phyloP scores from a whole-genome alignment of 1,140 invertebrate genomes.

The Fopius arisanus region DNA sequence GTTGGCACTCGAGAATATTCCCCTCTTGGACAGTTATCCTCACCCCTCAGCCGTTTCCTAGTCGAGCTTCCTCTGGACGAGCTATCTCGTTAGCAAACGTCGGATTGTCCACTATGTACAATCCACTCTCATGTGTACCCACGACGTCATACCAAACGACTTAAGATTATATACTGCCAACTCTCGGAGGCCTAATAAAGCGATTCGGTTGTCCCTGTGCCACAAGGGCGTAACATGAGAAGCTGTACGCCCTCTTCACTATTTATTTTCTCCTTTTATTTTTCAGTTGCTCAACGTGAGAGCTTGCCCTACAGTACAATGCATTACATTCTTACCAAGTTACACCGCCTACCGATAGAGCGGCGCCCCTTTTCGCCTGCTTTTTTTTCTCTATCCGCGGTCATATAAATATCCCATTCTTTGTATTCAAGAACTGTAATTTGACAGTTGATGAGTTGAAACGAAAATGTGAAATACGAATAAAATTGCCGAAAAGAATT shows the following conservation, averaged over 20 bases:
- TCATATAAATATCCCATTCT: not conserved
- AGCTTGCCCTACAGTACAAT: not conserved
- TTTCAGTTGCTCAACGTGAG: not conserved
- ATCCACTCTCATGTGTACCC: not conserved
- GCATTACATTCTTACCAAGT: conserved; percentile 22
- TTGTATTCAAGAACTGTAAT: too few species aligned
- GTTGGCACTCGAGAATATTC: not conserved
- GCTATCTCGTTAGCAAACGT: conserved; percentile 60
- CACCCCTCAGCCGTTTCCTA: not conserved
- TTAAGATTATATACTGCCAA: conserved; percentile 16
- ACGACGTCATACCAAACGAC: conserved; percentile 21
- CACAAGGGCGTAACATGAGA: conserved; percentile 59
- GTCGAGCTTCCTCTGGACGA: conserved; percentile 16
- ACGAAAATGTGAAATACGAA: too few species aligned
- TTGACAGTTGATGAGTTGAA: too few species aligned
- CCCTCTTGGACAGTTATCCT: not conserved
- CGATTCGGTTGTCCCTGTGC: conserved; percentile 58
- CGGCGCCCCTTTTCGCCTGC: not conserved
- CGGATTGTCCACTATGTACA: conserved; percentile 21
- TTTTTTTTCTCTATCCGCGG: not conserved
- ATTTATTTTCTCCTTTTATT: conserved; percentile 15
- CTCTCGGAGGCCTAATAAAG: conserved; percentile 55
- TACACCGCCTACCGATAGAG: conserved; percentile 7
- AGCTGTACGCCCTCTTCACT: conserved; percentile 48
- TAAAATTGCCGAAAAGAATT: too few species aligned